These are phyloP conservation scores for Rhea pennata DNA, from an alignment of 2,113 vertebrate genomes.

Conservation along the genomic window DNA sequence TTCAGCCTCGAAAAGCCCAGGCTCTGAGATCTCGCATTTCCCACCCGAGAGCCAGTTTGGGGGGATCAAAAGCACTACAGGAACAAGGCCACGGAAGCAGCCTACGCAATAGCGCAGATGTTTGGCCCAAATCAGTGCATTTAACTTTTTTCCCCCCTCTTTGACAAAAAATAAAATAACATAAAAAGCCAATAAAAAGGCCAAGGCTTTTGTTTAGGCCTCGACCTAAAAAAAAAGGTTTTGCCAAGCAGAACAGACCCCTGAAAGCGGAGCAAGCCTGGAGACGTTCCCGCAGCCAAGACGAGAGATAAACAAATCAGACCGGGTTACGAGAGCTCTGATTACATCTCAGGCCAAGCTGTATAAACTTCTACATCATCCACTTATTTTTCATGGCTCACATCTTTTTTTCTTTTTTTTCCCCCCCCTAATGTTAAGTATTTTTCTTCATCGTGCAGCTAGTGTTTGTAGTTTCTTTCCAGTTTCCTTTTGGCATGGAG, in stretches of 20 bases:
- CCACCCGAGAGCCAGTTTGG: neutral
- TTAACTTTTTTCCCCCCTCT: neutral
- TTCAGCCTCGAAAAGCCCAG: neutral
- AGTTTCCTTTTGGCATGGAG: constrained; percentile 46
- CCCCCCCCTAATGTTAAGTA: neutral
- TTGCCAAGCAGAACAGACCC: neutral
- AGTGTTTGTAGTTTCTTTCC: neutral
- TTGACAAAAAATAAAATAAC: neutral
- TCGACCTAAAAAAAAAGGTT: neutral
- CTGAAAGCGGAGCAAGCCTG: neutral
- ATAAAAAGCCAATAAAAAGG: neutral
- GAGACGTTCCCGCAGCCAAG: neutral
- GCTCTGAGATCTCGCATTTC: neutral
- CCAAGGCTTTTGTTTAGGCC: neutral
- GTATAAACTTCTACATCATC: neutral
- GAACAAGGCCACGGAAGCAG: neutral
- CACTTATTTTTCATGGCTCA: neutral
- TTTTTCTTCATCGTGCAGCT: neutral
- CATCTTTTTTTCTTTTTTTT: neutral
- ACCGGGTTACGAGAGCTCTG: neutral
- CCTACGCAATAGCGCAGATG: neutral
- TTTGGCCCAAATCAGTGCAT: neutral
- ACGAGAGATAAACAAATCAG: neutral
- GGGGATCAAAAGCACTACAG: neutral
- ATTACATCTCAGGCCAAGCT: neutral